These are phyloP conservation scores for Macquaria australasica DNA, from an alignment of 2,113 vertebrate genomes.

Conservation along the genomic window DNA sequence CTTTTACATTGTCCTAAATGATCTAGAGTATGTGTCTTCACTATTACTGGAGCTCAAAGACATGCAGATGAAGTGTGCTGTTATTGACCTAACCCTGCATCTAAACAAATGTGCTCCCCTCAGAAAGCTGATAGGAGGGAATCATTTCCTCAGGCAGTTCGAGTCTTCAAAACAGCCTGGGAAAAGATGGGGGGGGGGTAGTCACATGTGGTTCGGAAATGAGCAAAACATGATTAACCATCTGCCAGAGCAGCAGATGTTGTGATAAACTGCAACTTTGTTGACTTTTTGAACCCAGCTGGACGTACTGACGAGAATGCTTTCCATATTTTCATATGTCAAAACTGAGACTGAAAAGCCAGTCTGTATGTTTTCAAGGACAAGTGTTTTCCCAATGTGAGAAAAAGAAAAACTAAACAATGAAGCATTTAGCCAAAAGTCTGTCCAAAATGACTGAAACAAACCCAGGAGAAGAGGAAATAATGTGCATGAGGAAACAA, in stretches of 20 bases:
- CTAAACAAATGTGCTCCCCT: neutral
- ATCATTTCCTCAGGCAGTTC: slow-evolving; percentile 14
- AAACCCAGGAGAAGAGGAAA: neutral
- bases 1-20: no score
- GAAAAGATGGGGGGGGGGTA: slow-evolving; percentile 6
- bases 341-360: neutral
- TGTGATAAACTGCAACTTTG: slow-evolving; percentile 33
- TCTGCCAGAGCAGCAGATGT: slow-evolving; percentile 51
- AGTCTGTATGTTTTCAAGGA: neutral
- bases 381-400: neutral
- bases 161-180: slow-evolving; percentile 34
- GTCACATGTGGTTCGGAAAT: slow-evolving; percentile 5
- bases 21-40: neutral
- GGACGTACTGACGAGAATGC: neutral
- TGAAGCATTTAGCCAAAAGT: neutral
- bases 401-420: neutral
- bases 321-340: neutral
- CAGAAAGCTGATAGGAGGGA: slow-evolving; percentile 20
- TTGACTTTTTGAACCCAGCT: slow-evolving; percentile 46
- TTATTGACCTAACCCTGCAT: slow-evolving; percentile 12
- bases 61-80: neutral
- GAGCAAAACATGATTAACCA: slow-evolving; percentile 41
- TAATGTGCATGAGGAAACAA: neutral
- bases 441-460: neutral
- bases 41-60: slow-evolving; percentile 4